Evolutionary conservation across 2,888 invertebrate species (phyloP).

Genomic region (Gastracanthus pulcherrimus): DNA sequence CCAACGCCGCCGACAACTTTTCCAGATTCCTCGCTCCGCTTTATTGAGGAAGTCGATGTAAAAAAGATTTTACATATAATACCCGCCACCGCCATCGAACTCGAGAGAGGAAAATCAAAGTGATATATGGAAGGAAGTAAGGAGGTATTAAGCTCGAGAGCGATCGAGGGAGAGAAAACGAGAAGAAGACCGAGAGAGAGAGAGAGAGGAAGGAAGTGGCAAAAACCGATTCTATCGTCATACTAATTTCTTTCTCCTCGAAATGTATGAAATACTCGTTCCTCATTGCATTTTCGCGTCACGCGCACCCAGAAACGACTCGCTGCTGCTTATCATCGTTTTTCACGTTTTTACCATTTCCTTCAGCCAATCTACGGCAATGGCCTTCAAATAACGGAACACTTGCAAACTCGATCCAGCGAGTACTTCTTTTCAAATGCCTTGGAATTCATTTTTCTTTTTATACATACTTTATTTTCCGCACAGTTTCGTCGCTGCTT

Average conservation of each 20-base stretch:
- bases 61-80: constrained; percentile 25
- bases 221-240: constrained; percentile 25
- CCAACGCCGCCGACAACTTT: constrained; percentile 15
- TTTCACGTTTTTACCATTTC: constrained; percentile 3
- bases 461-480: neutral
- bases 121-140: constrained; percentile 28
- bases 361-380: too few relatives aligned
- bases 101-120: neutral
- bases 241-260: constrained; percentile 27
- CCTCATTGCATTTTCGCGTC: constrained; percentile 8
- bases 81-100: neutral
- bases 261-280: constrained; percentile 2
- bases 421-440: neutral
- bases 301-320: neutral
- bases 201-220: neutral
- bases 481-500: too few relatives aligned
- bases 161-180: too few relatives aligned
- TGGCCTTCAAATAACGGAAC: neutral
- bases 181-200: neutral
- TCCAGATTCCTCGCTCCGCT: constrained; percentile 23
- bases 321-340: neutral
- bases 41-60: constrained; percentile 43
- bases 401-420: neutral
- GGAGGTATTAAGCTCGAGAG: neutral
- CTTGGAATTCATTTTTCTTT: neutral